These are phyloP conservation scores for Sitta europaea DNA, from an alignment of 2,113 vertebrate genomes.

Conservation along the genomic window DNA sequence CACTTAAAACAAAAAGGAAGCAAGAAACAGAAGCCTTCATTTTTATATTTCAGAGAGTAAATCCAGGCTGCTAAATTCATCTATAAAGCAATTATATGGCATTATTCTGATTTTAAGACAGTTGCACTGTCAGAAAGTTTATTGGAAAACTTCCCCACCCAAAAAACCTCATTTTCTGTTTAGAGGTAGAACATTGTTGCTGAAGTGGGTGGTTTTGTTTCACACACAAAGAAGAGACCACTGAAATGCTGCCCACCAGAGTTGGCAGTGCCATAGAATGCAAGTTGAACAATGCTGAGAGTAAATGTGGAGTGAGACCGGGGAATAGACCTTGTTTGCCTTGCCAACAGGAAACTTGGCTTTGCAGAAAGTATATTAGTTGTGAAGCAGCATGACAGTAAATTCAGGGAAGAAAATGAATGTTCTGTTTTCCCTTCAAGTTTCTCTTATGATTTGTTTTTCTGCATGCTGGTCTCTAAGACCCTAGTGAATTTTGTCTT, in stretches of 20 bases:
- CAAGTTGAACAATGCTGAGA: not conserved
- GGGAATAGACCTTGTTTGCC: rapidly evolving
- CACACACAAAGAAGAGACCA: rapidly evolving
- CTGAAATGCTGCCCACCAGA: not conserved
- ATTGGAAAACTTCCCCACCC: not conserved
- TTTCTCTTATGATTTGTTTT: not conserved
- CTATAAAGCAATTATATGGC: not conserved
- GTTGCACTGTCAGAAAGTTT: not conserved
- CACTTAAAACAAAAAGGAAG: conserved; percentile 36
- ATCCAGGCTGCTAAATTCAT: not conserved
- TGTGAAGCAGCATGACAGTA: not conserved
- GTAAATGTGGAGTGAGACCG: not conserved
- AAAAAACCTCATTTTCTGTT: not conserved
- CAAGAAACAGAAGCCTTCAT: not conserved
- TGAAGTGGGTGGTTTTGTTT: not conserved
- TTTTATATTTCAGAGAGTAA: not conserved
- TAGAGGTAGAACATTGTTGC: not conserved
- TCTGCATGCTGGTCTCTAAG: not conserved
- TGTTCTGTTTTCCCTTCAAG: not conserved
- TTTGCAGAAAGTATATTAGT: not conserved
- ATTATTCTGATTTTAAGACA: not conserved
- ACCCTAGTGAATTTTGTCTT: not conserved
- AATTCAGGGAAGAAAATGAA: not conserved
- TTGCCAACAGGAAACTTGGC: not conserved
- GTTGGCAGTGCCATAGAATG: not conserved